Base-by-base conservation (phyloP, 2,113 vertebrate species). In the Uria aalge region DNA sequence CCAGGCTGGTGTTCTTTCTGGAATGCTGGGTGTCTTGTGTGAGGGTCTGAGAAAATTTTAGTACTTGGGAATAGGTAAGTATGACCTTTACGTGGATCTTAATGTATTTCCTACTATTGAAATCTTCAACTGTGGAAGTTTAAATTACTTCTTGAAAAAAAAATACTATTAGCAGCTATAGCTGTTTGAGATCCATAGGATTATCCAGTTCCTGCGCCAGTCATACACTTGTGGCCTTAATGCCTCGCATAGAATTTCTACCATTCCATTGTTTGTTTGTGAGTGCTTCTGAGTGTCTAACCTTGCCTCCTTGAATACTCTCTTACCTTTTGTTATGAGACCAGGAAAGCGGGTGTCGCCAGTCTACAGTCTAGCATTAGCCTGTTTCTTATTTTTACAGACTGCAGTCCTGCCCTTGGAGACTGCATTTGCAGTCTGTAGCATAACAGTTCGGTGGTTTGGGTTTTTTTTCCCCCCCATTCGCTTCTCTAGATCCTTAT, bases 381-480 rank as follows among this genome's bases (percentile, higher is more conserved):
- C 26, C 36, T 66, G 23, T 55, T 64, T 62, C 41, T 85, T 86
- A 18, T 43, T 71, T 56, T 56, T 57, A 62, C 45, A 72, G 48
- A 8, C 56, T 80, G 26, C n/a, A 52, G 68, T 56, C 15, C 1
- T 24, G 7, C 19, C 32, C 30, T 69, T 34, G 16, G 55, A 67
- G 23, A 55, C 15, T 75, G 60, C 23, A 9, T 64, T 62, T 77
- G 34, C 38, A 24, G 47, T 48, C 27, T 45, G 26, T 57, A 57
- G n/a, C 21, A 4, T 52, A 74, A 43, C 3, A 74, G 10, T 30
- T 16, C 36, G 19, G 12, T 23, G 3, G 1, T 0, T 2, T 38
- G 60, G 22, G 29, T 9, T 62, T 3, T 19, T 17, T n/a, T 7
- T 16, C 18, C 11, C 10, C 22, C 21, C 22, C 7, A 1, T 81